Percentiles rank a stretch among this genome's conserved stretches.
phyloP scores from a whole-genome alignment of 2,797 vertebrate species.

The Manis crassicaudata region DNA sequence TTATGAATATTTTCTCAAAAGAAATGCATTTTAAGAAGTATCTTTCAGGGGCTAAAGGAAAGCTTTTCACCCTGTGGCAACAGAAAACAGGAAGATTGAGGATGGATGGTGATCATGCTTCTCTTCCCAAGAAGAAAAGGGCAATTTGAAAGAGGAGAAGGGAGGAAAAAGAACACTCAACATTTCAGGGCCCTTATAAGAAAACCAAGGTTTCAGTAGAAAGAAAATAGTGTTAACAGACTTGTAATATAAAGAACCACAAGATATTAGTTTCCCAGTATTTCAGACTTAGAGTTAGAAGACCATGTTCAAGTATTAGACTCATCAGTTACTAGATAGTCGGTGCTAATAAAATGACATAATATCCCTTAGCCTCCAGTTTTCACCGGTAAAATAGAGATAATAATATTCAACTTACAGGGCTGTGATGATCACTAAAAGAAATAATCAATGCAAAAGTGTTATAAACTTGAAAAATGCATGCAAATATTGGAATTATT shows the following conservation, averaged over 20 bases:
- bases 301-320: neutral
- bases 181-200: neutral
- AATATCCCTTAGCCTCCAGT: neutral
- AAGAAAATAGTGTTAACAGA: neutral
- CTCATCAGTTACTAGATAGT: neutral
- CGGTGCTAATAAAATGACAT: neutral
- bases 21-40: neutral
- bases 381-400: neutral
- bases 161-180: neutral
- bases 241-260: neutral
- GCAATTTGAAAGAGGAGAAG: neutral
- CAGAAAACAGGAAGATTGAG: neutral
- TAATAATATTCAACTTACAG: neutral
- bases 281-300: neutral
- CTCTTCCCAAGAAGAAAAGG: neutral
- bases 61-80: neutral
- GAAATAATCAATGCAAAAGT: slow-evolving; percentile 30
- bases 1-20: slow-evolving; percentile 4
- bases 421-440: neutral
- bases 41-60: neutral
- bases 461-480: neutral
- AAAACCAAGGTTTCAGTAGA: neutral
- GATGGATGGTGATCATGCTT: neutral
- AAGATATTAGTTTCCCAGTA: neutral
- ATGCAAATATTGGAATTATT: slow-evolving; percentile 46